Conservation (phyloP, 2,113 vertebrate genomes). For the Macheiramphus alcinus region DNA sequence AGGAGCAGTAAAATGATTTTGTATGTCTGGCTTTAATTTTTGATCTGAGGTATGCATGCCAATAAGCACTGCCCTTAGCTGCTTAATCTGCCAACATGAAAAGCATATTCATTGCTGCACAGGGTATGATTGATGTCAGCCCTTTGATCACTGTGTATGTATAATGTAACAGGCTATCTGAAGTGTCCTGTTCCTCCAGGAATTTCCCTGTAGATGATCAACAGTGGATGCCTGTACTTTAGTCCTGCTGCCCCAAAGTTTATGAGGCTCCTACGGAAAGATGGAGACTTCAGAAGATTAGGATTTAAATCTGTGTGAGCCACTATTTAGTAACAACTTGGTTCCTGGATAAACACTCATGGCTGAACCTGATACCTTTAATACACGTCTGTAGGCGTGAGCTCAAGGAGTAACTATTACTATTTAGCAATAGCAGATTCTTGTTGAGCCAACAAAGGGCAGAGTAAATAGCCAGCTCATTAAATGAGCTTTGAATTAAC, state of each 20-base stretch:
- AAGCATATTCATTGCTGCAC: background rate
- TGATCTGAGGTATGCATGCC: background rate
- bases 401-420: background rate
- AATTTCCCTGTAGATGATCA: background rate
- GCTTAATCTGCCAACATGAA: background rate
- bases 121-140: background rate
- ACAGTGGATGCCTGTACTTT: background rate
- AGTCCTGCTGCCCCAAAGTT: background rate
- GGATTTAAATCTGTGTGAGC: background rate
- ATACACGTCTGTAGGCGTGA: background rate
- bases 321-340: background rate
- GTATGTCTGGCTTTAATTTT: background rate
- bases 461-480: background rate
- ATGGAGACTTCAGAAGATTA: background rate
- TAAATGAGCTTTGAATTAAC: background rate
- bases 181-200: background rate
- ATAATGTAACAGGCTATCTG: background rate
- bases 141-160: background rate
- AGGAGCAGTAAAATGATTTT: background rate
- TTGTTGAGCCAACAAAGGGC: background rate
- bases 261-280: background rate
- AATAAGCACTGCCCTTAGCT: background rate
- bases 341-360: background rate
- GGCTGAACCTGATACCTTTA: background rate
- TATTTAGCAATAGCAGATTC: background rate